phyloP scores from a whole-genome alignment of 64 coral and sea anemone species.

The Porites australiensis region DNA sequence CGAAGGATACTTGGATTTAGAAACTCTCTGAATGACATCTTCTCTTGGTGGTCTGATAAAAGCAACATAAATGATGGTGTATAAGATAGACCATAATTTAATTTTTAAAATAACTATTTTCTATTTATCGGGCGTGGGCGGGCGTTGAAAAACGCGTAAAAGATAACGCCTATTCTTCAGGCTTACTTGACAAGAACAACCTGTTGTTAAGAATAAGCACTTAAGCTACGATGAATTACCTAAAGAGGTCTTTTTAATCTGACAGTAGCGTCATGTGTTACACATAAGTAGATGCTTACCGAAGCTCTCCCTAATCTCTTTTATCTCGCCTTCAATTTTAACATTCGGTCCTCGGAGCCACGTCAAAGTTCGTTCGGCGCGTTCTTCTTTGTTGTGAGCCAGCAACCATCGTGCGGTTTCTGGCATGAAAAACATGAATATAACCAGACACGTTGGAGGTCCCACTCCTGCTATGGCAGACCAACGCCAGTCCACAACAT shows the following conservation, averaged over 20 bases:
- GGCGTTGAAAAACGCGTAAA: too few species aligned
- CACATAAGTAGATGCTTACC: constrained; percentile 48
- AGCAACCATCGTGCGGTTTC: constrained; percentile 88
- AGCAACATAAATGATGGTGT: neutral
- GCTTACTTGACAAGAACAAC: too few species aligned
- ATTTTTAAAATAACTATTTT: too few species aligned
- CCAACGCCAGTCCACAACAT: constrained; percentile 64
- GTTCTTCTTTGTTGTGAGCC: constrained; percentile 57
- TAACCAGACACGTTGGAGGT: constrained; percentile 42
- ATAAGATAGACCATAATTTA: neutral
- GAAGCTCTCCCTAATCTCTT: constrained; percentile 74
- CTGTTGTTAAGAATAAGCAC: too few species aligned
- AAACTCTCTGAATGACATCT: constrained; percentile 77
- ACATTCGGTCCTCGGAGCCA: constrained; percentile 76
- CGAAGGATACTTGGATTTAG: constrained; percentile 65
- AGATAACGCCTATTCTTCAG: too few species aligned
- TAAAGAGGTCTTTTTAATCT: too few species aligned
- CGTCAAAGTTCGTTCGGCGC: constrained; percentile 51
- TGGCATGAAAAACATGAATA: constrained; percentile 85
- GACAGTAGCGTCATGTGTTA: neutral
- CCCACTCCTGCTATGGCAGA: constrained; percentile 65
- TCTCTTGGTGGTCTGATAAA: constrained; percentile 15
- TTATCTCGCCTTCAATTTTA: constrained; percentile 68
- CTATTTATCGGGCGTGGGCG: too few species aligned
- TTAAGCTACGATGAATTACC: too few species aligned